Evolutionary conservation across 2,113 vertebrate species (phyloP), one percentile per base, ranked within the genome.

Genomic region (Neolamprologus variostigma): DNA sequence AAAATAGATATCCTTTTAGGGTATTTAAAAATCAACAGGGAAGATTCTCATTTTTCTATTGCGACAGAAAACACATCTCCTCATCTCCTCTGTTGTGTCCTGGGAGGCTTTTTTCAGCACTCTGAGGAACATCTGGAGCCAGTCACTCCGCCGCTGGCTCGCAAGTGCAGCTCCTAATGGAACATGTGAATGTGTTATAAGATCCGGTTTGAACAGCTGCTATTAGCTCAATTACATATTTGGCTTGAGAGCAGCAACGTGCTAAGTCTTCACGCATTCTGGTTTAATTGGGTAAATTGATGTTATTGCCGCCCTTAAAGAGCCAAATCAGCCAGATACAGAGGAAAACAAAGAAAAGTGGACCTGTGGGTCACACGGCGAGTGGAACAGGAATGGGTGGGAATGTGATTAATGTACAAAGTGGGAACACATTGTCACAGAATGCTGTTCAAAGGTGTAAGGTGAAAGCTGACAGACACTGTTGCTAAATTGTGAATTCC

Each of bases 121-220:
- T 59, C 51, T 4, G 14, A 82, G 78, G 61, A 94, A 95, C 95
- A 96, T 95, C 94, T 96, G 94, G 94, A 94, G 80, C 87, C 93
- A 86, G 93, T 94, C 94, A 93, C 92, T 93, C 90, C 71, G n/a
- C 86, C 57, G 28, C 83, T 90, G 89, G 89, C 90, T 92, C 51
- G 26, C 13, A 81, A 88, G 84, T 73, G 71, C 91, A 80, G 88
- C 78, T 87, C 85, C 88, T 94, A 94, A 94, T 92, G 94, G 93
- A 95, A 93, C 92, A 95, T 93, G 90, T 94, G 93, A 95, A 90
- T 82, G 90, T 89, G 93, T 90, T 89, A 89, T 45, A 45, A 81
- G 90, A 94, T 92, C 87, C 66, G 19, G 81, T 89, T 84, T 21
- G 19, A 93, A 89, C 93, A 96, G 95, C 94, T 95, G 94, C 93